A percentile compares a stretch with the other conserved stretches of the same genome.
These are phyloP conservation scores for Ormyrus labotus DNA, from an alignment of 2,888 invertebrate species.

Conservation along the genomic window DNA sequence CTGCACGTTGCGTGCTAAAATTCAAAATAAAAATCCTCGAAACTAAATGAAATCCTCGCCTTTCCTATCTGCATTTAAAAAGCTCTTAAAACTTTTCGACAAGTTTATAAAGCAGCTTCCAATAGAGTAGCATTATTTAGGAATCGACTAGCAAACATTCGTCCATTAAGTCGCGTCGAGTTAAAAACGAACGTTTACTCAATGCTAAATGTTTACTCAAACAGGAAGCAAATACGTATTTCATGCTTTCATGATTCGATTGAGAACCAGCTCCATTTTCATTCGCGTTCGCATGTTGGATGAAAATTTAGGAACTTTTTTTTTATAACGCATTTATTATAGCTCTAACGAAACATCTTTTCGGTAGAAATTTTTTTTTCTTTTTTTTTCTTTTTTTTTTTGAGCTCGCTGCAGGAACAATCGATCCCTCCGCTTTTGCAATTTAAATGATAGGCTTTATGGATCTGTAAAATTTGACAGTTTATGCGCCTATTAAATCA, in stretches of 20 bases:
- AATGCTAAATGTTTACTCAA: constrained; percentile 22
- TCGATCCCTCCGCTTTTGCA: background rate
- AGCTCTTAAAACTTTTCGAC: too few relatives aligned
- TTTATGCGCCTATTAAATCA: background rate
- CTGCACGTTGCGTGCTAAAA: too few relatives aligned
- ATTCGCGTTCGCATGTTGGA: background rate
- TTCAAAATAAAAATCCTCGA: too few relatives aligned
- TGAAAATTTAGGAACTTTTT: too few relatives aligned
- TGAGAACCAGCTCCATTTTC: constrained; percentile 7
- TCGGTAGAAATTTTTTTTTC: background rate
- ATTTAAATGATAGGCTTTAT: constrained; percentile 1
- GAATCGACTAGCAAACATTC: background rate
- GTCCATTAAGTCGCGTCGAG: background rate
- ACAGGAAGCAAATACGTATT: background rate
- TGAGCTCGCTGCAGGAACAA: background rate
- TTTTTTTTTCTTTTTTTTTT: constrained; percentile 9
- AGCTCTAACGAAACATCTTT: too few relatives aligned
- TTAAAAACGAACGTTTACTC: constrained; percentile 11
- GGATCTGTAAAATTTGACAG: background rate
- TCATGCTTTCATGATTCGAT: background rate
- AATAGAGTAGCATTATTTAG: background rate
- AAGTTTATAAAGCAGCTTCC: too few relatives aligned
- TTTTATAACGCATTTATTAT: too few relatives aligned
- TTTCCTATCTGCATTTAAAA: too few relatives aligned
- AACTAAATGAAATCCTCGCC: too few relatives aligned